Percentiles rank a stretch among this genome's conserved stretches.
Conservation (phyloP, 1,140 invertebrate species). For the Forficula auricularia region DNA sequence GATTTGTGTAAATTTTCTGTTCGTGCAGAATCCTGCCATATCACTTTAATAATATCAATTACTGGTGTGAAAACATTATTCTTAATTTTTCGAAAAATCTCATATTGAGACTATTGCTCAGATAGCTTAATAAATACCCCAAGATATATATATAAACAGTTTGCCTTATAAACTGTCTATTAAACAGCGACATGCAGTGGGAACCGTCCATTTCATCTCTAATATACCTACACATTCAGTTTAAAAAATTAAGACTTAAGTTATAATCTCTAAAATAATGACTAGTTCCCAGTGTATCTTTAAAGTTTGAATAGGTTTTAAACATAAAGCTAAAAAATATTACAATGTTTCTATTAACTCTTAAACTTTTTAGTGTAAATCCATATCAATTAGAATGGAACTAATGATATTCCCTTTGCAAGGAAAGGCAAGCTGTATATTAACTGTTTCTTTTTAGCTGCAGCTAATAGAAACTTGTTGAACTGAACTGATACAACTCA, state of each 20-base stretch:
- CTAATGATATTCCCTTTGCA: background rate
- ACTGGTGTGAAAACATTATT: no score
- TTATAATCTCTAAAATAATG: background rate
- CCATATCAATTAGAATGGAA: background rate
- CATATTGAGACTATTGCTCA: slow-evolving; percentile 9
- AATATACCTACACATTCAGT: background rate
- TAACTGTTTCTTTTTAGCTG: background rate
- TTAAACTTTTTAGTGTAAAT: background rate
- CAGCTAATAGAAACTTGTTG: background rate
- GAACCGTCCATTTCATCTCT: slow-evolving; percentile 9
- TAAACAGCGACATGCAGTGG: slow-evolving; percentile 6
- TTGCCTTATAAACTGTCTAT: slow-evolving; percentile 9
- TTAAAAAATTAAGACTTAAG: slow-evolving; percentile 1
- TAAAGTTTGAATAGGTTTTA: background rate
- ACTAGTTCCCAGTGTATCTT: slow-evolving; percentile 9
- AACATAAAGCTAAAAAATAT: background rate
- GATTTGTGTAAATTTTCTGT: no score
- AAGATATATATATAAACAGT: slow-evolving; percentile 5
- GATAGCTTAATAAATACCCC: background rate
- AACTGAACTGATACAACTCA: background rate
- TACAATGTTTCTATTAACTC: slow-evolving; percentile 1
- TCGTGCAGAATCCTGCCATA: no score
- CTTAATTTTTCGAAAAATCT: slow-evolving; percentile 5
- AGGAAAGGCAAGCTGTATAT: background rate
- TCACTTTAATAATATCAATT: no score